A percentile compares a stretch with the other conserved stretches of the same genome.
phyloP scores from a whole-genome alignment of 2,113 vertebrate genomes.

The Myrmecobius fasciatus region DNA sequence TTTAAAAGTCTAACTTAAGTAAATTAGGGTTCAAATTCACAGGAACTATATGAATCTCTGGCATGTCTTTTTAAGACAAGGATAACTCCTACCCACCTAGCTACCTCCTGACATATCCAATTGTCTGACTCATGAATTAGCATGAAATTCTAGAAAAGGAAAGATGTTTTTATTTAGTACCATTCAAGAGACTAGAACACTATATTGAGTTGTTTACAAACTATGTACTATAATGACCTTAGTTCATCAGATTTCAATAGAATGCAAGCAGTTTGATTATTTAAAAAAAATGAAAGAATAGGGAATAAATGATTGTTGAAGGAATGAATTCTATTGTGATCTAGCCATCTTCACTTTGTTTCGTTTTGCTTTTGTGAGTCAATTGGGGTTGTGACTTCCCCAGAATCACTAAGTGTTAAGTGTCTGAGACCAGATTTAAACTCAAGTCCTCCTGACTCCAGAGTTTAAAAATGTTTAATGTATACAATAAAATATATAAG shows the following conservation, averaged over 20 bases:
- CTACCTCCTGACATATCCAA: background rate
- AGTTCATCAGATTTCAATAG: background rate
- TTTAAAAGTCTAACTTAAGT: background rate
- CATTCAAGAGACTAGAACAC: background rate
- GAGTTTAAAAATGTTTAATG: background rate
- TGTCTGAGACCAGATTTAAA: no score
- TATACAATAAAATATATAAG: background rate
- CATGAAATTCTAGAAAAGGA: background rate
- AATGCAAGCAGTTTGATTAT: background rate
- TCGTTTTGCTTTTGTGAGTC: no score
- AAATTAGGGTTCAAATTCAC: background rate
- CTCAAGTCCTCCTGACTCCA: no score
- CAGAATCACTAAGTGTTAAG: no score
- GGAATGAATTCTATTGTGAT: background rate
- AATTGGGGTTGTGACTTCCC: no score
- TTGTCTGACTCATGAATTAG: background rate
- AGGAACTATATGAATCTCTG: background rate
- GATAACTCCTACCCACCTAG: background rate
- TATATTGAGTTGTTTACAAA: background rate
- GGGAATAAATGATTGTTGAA: background rate
- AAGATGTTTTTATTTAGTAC: background rate
- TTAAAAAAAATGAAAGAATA: background rate
- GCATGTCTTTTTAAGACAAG: background rate
- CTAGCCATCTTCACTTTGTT: background rate
- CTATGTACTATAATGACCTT: background rate